phyloP scores from a whole-genome alignment of 2,888 invertebrate genomes.

The Capitulum mitella region DNA sequence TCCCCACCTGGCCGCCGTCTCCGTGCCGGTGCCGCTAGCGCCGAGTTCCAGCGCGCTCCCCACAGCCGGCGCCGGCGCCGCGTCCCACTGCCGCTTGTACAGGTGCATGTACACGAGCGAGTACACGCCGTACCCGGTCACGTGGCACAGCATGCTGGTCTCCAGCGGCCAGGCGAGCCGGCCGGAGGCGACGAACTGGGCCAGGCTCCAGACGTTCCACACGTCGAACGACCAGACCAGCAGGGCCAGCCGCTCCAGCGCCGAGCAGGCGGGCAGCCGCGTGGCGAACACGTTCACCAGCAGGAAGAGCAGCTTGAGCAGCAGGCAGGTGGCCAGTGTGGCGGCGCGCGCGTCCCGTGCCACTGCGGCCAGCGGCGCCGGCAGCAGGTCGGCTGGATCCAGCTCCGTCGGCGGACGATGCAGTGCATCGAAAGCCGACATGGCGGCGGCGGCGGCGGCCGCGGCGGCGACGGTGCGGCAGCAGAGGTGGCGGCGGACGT shows the following conservation, averaged over 20 bases:
- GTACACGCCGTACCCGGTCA: background rate
- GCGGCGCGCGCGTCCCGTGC: background rate
- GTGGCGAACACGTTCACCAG: background rate
- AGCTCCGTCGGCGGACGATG: too few species aligned
- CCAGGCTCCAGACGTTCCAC: conserved; percentile 9
- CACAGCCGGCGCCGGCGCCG: background rate
- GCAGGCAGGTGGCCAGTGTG: background rate
- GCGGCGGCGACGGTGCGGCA: too few species aligned
- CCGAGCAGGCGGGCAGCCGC: background rate
- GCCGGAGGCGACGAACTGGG: background rate
- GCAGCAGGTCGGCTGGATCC: too few species aligned
- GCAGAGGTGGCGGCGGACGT: too few species aligned
- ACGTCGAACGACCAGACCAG: background rate
- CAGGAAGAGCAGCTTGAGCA: background rate
- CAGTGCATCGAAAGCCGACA: too few species aligned
- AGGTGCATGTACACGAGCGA: background rate
- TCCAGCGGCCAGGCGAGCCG: background rate
- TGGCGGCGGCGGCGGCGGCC: too few species aligned
- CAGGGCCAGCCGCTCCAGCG: background rate
- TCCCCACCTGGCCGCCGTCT: too few species aligned
- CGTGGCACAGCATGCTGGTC: background rate
- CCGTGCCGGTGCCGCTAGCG: too few species aligned
- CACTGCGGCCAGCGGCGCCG: background rate
- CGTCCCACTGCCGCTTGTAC: background rate
- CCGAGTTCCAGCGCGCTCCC: background rate